phyloP scores from a whole-genome alignment of 2,888 invertebrate species.

The Caenorhabditis zanzibari region DNA sequence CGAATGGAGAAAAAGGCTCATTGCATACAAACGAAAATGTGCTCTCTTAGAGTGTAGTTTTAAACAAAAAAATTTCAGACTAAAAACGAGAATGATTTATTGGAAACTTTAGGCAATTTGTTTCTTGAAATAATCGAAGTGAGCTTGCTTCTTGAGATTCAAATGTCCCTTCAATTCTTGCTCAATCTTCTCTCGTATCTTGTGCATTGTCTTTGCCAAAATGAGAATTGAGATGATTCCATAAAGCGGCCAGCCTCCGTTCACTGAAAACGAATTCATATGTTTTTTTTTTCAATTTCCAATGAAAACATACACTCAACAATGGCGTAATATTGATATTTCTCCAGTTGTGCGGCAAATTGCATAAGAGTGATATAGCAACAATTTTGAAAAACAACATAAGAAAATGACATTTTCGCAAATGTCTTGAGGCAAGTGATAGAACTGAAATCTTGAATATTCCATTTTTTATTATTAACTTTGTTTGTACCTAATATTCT shows the following conservation, averaged over 20 bases:
- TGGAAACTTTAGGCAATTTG: slow-evolving; percentile 32
- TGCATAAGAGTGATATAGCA: slow-evolving; percentile 41
- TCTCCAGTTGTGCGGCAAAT: slow-evolving; percentile 12
- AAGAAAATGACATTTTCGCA: slow-evolving; percentile 36
- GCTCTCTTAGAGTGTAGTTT: too few relatives aligned
- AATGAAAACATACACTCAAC: slow-evolving; percentile 40
- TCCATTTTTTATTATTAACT: too few relatives aligned
- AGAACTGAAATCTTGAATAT: slow-evolving; percentile 35
- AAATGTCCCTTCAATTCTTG: slow-evolving; percentile 11
- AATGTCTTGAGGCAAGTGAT: slow-evolving; percentile 54
- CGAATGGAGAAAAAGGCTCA: too few relatives aligned
- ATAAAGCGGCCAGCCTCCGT: slow-evolving; percentile 43
- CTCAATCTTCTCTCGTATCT: neutral
- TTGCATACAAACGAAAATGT: too few relatives aligned
- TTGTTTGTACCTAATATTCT: slow-evolving; percentile 49
- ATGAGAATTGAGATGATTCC: slow-evolving; percentile 32
- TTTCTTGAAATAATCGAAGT: slow-evolving; percentile 41
- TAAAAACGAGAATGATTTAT: neutral
- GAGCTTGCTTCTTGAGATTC: slow-evolving; percentile 6
- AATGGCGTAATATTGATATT: slow-evolving; percentile 35
- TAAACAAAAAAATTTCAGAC: too few relatives aligned
- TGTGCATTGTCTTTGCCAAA: neutral
- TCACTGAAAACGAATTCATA: slow-evolving; percentile 46
- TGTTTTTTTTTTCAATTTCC: too few relatives aligned
- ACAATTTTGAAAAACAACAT: slow-evolving; percentile 50